A percentile compares a stretch with the other conserved stretches of the same genome.
Conservation (phyloP, 2,888 invertebrate genomes). For the Parapristionchus giblindavisi region DNA sequence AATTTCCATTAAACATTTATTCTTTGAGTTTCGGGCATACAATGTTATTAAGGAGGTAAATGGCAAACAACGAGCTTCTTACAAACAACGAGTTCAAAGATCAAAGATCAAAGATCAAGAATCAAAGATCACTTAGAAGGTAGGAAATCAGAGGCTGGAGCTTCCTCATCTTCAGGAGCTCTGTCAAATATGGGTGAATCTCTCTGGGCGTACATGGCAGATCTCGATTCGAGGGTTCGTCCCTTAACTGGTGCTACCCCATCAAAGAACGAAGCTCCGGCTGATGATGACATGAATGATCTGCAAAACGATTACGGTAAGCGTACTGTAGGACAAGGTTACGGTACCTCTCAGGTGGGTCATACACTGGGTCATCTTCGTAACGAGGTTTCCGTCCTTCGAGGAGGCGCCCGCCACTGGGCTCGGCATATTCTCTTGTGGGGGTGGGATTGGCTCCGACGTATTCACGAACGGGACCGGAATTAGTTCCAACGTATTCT, state of each 20-base stretch:
- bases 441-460: neutral
- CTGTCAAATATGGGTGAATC: neutral
- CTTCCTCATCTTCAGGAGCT: neutral
- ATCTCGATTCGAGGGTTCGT: neutral
- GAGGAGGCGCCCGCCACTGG: neutral
- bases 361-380: conserved; percentile 28
- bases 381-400: neutral
- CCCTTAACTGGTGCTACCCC: neutral
- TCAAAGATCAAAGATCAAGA: too few species aligned
- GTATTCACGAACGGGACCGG: neutral
- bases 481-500: too few species aligned
- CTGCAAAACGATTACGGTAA: neutral
- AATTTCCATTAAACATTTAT: too few species aligned
- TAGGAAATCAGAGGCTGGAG: conserved; percentile 19
- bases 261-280: conserved; percentile 22
- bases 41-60: too few species aligned
- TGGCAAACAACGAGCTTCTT: too few species aligned
- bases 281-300: neutral
- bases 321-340: neutral
- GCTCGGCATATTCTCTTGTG: neutral
- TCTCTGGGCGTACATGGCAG: neutral
- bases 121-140: too few species aligned
- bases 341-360: conserved; percentile 11
- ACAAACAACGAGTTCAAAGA: too few species aligned
- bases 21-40: too few species aligned